Evolutionary conservation across 2,888 invertebrate species (phyloP), one percentile per base, ranked within the genome.

Genomic region (Mechanitis mazaeus): DNA sequence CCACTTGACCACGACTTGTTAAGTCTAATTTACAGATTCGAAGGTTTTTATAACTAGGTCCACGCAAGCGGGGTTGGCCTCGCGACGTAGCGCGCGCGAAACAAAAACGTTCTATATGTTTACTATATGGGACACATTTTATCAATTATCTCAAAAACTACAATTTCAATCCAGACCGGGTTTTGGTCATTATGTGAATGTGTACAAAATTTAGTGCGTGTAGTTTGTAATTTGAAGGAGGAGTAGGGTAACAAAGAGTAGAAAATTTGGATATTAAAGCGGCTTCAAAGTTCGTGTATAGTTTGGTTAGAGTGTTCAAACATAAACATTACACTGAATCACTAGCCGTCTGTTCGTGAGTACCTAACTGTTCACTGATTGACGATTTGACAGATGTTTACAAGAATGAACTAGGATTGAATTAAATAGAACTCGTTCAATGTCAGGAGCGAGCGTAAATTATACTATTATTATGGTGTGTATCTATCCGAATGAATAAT

Each of bases 251-350:
- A 20, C 20, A 20, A 20, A 20, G 20, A 20, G 20, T 20, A 1
- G 20, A 20, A 20, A 20, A 20, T 20, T 20, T 20, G 1, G 20
- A 1, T 20, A 59, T 56, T 58, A 64, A 60, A 55, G 56, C 54
- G 60, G 66, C 66, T 66, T 66, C 66, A 68, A 71, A 69, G 64
- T 65, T 68, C 63, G 64, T 53, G 54, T 72, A 72, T 69, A 72
- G 72, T 71, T 70, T 72, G 68, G 69, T 64, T 64, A 62, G 68
- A 69, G 71, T 63, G 64, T 64, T 66, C 62, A 63, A 45, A 54
- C 64, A 67, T 74, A 74, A 76, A 76, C 72, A 75, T 47, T 68
- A 68, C 58, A 69, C 71, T 82, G 82, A 83, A 73, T 83, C 81
- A 82, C 69, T 63, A 65, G 67, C 72, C 71, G 70, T 70, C 74